These are phyloP conservation scores for Sparidentex hasta DNA, from an alignment of 2,797 vertebrate genomes.

Conservation along the genomic window DNA sequence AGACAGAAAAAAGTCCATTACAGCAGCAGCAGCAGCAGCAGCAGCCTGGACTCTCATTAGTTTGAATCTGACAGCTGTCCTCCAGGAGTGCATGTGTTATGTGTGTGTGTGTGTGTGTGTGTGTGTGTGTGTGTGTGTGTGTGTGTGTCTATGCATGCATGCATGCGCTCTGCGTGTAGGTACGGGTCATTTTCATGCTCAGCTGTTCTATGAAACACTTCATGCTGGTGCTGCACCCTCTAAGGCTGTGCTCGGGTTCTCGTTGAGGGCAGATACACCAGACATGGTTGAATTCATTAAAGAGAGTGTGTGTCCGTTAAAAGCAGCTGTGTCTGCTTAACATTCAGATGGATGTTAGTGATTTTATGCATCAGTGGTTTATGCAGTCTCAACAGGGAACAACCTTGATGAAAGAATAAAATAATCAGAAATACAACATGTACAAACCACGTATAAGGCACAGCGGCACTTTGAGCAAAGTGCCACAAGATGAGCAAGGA, in stretches of 20 bases:
- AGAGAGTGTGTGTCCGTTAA: conserved; percentile 31
- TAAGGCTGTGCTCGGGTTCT: not conserved
- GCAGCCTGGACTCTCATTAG: conserved; percentile 45
- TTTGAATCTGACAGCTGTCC: conserved; percentile 53
- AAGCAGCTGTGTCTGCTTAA: conserved; percentile 18
- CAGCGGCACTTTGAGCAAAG: not conserved
- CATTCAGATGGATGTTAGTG: conserved; percentile 16
- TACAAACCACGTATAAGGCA: not conserved
- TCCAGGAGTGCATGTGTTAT: not conserved
- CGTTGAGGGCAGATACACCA: conserved; percentile 4
- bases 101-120: too few species aligned
- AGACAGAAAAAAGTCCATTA: conserved; percentile 26
- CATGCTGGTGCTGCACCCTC: not conserved
- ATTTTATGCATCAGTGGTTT: conserved; percentile 11
- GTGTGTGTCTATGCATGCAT: not conserved
- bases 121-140: too few species aligned
- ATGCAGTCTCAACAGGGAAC: not conserved
- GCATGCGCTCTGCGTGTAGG: not conserved
- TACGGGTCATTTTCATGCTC: conserved; percentile 11
- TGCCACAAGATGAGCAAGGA: not conserved
- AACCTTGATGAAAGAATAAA: conserved; percentile 9
- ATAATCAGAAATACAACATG: not conserved
- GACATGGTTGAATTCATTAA: conserved; percentile 26
- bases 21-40: not conserved
- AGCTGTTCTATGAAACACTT: conserved; percentile 22